Base-by-base conservation (phyloP, 1,140 invertebrate genomes). In the Drosophila varians region DNA sequence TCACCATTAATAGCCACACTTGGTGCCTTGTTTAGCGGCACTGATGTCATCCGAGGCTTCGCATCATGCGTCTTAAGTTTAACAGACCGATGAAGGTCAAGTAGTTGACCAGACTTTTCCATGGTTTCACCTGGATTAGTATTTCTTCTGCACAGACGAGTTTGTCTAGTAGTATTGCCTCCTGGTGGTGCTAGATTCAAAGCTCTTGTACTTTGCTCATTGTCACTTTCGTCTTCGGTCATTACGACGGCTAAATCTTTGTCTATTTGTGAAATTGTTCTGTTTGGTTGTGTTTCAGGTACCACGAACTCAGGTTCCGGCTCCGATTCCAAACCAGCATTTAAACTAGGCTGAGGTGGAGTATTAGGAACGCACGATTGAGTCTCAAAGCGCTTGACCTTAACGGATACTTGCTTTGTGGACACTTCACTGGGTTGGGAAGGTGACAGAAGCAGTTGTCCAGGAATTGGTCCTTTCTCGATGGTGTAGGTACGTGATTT, bases 1-100 rank as follows among this genome's bases (percentile, higher is more conserved):
- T 90, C 88, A 1, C 88, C 89, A 72, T 90, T 90, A 14, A 90
- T 88, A 0, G 88, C 68, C 3, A 65, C 57, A 16, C 48, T 55
- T 4, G 83, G 58, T 3, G 88, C 70, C 19, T 83, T 88, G 42
- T 90, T 90, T 0, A 90, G 53, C 4, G 38, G 38, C 12, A 87
- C 60, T 7, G 31, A 11, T 0, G 12, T 16, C 18, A 28, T 4
- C 1, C 55, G 66, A 12, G 19, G 1, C 11, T 23, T 70, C 7
- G 8, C 34, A 8, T 46, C 48, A 5, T 8, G 42, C 8, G 43
- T 53, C 8, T 11, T 48, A 0, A 8, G 4, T 25, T 62, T 52
- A 1, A 46, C 26, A 6, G 72, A 62, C 3, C 21, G 49, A 23
- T 82, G 83, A 1, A 90, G 58, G 28, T 90, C 79, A 0, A 88